Percentiles rank a stretch among this genome's conserved stretches.
phyloP scores from a whole-genome alignment of 2,797 vertebrate species.

The Gymnodraco acuticeps region DNA sequence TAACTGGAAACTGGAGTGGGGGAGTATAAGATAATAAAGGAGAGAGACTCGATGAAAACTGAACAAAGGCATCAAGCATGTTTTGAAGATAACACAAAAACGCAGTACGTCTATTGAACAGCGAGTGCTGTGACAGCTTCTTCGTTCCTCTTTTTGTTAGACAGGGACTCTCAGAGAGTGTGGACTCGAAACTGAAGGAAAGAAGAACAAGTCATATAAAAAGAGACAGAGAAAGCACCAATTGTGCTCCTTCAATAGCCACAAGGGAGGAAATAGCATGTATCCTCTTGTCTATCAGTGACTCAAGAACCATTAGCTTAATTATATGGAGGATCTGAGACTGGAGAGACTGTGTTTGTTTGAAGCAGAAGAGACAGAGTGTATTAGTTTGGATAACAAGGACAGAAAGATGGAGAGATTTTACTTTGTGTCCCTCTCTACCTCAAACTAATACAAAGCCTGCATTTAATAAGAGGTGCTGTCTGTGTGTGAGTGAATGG shows the following conservation, averaged over 20 bases:
- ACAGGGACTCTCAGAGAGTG: conserved; percentile 16
- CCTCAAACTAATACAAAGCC: conserved; percentile 12
- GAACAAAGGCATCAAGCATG: conserved; percentile 45
- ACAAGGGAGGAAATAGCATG: conserved; percentile 74
- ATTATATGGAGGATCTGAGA: conserved; percentile 74
- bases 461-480: neutral
- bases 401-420: conserved; percentile 43
- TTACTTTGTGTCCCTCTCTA: conserved; percentile 35
- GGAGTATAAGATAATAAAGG: conserved; percentile 38
- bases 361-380: conserved; percentile 12
- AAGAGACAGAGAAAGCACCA: conserved; percentile 56
- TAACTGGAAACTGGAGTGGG: conserved; percentile 21
- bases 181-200: conserved; percentile 18
- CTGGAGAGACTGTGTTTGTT: conserved; percentile 30
- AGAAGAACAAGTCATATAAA: conserved; percentile 40
- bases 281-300: conserved; percentile 74
- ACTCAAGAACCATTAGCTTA: conserved; percentile 79
- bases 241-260: conserved; percentile 65
- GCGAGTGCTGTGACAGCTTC: conserved; percentile 23
- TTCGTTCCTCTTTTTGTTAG: conserved; percentile 29
- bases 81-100: conserved; percentile 39
- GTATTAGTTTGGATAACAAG: conserved; percentile 43
- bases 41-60: conserved; percentile 31
- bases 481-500: neutral
- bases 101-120: conserved; percentile 32